Base-by-base conservation (phyloP, 2,888 invertebrate species). In the Drosophila prolongata region DNA sequence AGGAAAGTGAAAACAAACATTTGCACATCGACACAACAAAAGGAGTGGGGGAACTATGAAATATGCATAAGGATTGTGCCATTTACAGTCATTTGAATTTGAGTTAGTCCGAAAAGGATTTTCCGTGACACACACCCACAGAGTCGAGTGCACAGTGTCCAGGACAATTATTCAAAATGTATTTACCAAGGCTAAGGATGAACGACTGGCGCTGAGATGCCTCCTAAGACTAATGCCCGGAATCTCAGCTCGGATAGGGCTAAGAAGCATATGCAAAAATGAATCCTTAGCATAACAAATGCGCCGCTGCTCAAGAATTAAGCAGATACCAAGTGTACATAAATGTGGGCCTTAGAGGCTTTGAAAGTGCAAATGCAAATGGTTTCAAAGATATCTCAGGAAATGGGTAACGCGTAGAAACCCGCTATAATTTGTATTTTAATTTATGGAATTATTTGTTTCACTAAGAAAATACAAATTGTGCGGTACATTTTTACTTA, bases 231-330 rank as follows among this genome's bases (percentile, higher is more conserved):
- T 81, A 76, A 64, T 68, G 30, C 42, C 46, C 50, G 53, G 52
- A 40, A 16, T 38, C 53, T 49, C 30, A 44, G 58, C 13, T 35
- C 13, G 72, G 62, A 37, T 71, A 55, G 44, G 72, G 16, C 50
- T 47, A 47, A 57, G 52, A 30, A 66, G 72, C 78, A 73, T 71
- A 84, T 75, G 87, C 79, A 79, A 85, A 61, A 85, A 74, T 44
- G 79, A 84, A 67, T 77, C 61, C 69, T 83, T 86, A 71, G 81
- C 78, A 78, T 71, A 69, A 73, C 75, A 80, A 78, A 76, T 79
- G 71, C 47, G 71, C 43, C 59, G 46, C 59, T 60, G 58, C 49
- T 67, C 57, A 69, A 60, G 79, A 70, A 78, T 81, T 71, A 69
- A 40, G 27, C 27, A 54, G 34, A 34, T 38, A 30, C 9, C 19